Conservation (phyloP, 2,888 invertebrate species). For the Drosophila testacea region DNA sequence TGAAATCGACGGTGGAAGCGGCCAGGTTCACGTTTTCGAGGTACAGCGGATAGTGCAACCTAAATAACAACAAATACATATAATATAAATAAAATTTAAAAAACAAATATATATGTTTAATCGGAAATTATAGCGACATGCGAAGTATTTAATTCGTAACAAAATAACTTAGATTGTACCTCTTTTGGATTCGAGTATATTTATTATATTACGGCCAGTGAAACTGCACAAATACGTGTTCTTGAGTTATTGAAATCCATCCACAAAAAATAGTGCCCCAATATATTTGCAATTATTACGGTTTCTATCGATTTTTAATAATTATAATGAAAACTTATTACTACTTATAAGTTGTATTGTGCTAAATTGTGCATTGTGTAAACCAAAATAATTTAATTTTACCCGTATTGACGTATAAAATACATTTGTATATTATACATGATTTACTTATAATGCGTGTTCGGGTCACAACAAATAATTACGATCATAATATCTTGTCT, state of each 20-base stretch:
- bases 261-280: conserved; percentile 12
- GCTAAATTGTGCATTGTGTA: not conserved
- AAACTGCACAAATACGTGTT: conserved; percentile 20
- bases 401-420: not conserved
- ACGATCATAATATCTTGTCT: not conserved
- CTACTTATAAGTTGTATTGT: not conserved
- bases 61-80: not conserved
- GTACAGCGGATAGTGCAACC: conserved; percentile 47
- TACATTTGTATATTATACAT: not conserved
- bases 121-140: not conserved
- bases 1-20: conserved; percentile 69
- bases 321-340: not conserved
- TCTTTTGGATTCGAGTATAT: not conserved
- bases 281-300: conserved; percentile 8
- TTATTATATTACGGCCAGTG: not conserved
- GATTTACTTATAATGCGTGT: not conserved
- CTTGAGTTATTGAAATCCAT: not conserved
- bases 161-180: not conserved
- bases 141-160: not conserved
- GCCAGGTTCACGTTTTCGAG: conserved; percentile 62
- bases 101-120: not conserved
- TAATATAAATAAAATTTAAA: not conserved
- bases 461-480: not conserved
- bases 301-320: not conserved
- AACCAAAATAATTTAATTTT: not conserved